A percentile compares a stretch with the other conserved stretches of the same genome.
Evolutionary conservation across 2,797 vertebrate genomes (phyloP).

Genomic region (Schizopygopsis malacanthus): DNA sequence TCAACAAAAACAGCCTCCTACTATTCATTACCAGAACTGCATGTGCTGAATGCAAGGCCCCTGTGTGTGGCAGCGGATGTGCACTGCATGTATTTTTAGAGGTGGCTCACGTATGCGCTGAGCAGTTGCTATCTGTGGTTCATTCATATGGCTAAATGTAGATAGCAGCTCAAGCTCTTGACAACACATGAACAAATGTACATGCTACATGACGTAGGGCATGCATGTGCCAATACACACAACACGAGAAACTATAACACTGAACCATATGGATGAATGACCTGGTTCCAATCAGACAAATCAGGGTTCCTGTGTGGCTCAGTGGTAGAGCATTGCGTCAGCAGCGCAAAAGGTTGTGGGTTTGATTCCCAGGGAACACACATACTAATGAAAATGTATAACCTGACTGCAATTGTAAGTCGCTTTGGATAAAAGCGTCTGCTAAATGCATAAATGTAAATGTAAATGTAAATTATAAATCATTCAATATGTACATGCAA

Average conservation of each 20-base stretch:
- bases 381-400: no score
- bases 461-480: background rate
- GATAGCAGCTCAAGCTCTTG: background rate
- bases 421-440: no score
- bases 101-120: constrained; percentile 27
- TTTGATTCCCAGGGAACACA: no score
- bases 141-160: constrained; percentile 22
- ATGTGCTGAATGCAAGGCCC: constrained; percentile 38
- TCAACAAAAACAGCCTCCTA: constrained; percentile 14
- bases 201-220: background rate
- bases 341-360: no score
- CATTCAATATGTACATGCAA: background rate
- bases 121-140: constrained; percentile 34
- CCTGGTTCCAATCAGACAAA: background rate
- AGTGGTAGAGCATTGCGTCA: no score
- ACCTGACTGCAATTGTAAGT: no score
- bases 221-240: background rate
- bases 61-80: constrained; percentile 15
- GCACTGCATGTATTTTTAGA: constrained; percentile 47
- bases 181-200: background rate
- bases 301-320: no score
- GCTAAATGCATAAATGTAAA: no score
- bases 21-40: constrained; percentile 28
- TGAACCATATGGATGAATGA: background rate
- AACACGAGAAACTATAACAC: background rate